Evolutionary conservation across 2,888 invertebrate genomes (phyloP).

Genomic region (Cephus sareptanus): DNA sequence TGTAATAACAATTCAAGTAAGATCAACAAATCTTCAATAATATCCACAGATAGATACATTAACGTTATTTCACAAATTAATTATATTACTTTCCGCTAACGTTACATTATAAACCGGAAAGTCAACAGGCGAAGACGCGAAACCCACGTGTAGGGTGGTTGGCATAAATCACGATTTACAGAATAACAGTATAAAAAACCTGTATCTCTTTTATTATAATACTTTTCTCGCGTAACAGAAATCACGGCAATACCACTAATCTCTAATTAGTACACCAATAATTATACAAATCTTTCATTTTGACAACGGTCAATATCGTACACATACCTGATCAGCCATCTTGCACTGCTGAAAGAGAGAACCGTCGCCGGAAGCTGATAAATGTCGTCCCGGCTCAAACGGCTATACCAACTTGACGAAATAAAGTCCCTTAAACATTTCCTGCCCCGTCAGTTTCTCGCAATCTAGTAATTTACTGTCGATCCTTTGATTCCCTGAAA

Average conservation of each 20-base stretch:
- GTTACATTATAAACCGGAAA: neutral
- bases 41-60: conserved; percentile 3
- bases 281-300: conserved; percentile 2
- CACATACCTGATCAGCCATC: conserved; percentile 86
- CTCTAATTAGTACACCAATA: neutral
- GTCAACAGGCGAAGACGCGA: conserved; percentile 19
- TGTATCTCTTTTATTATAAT: neutral
- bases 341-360: conserved; percentile 72
- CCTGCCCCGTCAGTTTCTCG: neutral
- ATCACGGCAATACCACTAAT: neutral
- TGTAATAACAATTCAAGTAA: neutral
- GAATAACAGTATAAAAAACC: neutral
- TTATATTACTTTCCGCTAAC: neutral
- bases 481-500: neutral
- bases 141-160: conserved; percentile 46
- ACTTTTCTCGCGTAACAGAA: neutral
- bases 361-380: conserved; percentile 26
- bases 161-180: neutral
- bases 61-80: neutral
- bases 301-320: conserved; percentile 26
- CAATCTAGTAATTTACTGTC: neutral
- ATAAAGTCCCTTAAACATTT: neutral
- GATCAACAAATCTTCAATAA: neutral
- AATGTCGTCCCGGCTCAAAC: neutral
- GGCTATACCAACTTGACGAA: conserved; percentile 5